phyloP scores from a whole-genome alignment of 2,113 vertebrate species.

The Dasypus novemcinctus region DNA sequence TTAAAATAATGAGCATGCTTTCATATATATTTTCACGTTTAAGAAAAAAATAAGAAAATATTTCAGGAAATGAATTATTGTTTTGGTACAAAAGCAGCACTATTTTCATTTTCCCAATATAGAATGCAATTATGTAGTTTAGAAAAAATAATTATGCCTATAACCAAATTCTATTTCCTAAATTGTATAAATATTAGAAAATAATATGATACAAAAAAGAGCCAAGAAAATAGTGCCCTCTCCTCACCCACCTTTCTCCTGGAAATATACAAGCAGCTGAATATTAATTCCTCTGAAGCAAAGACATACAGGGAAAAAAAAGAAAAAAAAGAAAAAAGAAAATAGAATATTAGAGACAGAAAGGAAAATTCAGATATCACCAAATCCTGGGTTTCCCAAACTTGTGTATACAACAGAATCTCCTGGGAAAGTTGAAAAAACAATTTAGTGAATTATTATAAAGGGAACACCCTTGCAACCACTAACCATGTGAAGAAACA shows the following conservation, averaged over 20 bases:
- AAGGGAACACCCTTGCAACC: background rate
- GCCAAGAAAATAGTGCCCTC: background rate
- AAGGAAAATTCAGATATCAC: background rate
- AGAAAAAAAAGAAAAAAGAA: background rate
- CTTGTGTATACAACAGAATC: background rate
- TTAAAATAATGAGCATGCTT: background rate
- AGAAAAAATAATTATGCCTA: background rate
- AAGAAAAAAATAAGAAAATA: background rate
- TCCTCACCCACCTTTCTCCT: background rate
- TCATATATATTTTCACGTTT: background rate
- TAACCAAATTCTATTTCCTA: background rate
- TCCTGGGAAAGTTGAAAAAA: background rate
- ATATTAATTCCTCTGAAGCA: background rate
- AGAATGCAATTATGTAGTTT: background rate
- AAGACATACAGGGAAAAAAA: background rate
- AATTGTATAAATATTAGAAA: too few relatives aligned
- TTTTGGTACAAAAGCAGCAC: background rate
- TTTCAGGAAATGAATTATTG: background rate
- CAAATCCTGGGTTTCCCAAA: background rate
- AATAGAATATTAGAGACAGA: background rate
- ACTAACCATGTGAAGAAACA: too few relatives aligned
- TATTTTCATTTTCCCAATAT: constrained; percentile 5
- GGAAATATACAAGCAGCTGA: background rate
- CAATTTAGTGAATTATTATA: background rate
- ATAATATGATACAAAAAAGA: background rate